Evolutionary conservation across 2,797 vertebrate species (phyloP).

Genomic region (Lophotriccus pileatus): DNA sequence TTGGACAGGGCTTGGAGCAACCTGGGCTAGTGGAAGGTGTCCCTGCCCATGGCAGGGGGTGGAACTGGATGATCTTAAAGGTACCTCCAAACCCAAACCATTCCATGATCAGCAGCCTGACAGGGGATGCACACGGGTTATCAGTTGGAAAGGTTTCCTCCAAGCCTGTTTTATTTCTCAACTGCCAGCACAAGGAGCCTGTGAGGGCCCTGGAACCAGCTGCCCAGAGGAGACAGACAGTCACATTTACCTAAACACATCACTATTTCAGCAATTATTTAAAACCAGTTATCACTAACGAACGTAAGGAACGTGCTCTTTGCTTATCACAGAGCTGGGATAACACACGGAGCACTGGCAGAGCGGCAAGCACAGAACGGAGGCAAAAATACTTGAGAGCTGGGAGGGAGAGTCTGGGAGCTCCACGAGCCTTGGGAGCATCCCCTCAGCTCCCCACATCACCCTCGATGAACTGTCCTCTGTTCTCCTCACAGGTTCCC

Average conservation of each 20-base stretch:
- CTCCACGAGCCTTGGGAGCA: not conserved
- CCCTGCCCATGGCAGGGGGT: no score
- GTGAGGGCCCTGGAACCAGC: not conserved
- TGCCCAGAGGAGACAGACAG: not conserved
- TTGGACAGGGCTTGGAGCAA: no score
- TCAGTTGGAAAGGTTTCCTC: not conserved
- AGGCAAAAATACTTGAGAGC: not conserved
- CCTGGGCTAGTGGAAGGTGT: no score
- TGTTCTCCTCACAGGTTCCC: not conserved
- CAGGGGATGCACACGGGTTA: rapidly evolving
- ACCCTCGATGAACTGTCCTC: not conserved
- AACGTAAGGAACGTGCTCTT: not conserved
- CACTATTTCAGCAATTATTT: not conserved
- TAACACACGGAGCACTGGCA: rapidly evolving
- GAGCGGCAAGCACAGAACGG: rapidly evolving
- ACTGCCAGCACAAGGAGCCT: not conserved
- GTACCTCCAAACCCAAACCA: not conserved
- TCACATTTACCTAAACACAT: not conserved
- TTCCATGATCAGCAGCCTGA: not conserved
- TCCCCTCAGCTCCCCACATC: not conserved
- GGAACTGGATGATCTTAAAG: not conserved
- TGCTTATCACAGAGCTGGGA: not conserved
- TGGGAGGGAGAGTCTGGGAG: not conserved
- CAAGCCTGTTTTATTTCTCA: rapidly evolving
- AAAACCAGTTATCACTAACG: not conserved